Evolutionary conservation across 2,113 vertebrate species (phyloP), one percentile per base, ranked within the genome.

Genomic region (Prochilodus magdalenae): DNA sequence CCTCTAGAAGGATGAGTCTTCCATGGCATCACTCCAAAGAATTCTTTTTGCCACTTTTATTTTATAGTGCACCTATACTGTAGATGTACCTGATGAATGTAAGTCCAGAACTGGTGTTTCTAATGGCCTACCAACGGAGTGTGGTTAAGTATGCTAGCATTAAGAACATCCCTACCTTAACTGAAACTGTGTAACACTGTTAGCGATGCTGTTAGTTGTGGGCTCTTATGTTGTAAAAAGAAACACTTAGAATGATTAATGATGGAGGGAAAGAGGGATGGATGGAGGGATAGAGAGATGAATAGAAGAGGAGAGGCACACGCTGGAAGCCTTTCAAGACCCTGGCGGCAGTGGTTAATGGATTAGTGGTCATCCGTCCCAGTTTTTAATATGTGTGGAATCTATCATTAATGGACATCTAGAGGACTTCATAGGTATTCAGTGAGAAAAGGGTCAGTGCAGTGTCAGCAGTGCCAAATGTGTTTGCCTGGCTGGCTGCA

Each of bases 331-430:
- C 65, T 85, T 89, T 90, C 89, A 88, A 60, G 66, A 83, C 82
- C 77, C 83, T 72, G 55, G 36, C 77, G 55, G 83, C 86, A 69
- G 74, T 91, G 79, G 87, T 85, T 91, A 90, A 90, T 83, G 72
- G 87, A 91, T 92, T 84, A 85, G 88, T 73, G 63, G 79, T 83
- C 78, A 82, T 86, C 74, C 15, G 73, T 75, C 81, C 82, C 82
- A 81, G 79, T 88, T 91, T 90, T 89, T 87, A 90, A 89, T 90
- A 87, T 65, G 66, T 89, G 89, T 88, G 70, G 83, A 87, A 89
- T 89, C 85, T 83, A 84, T 90, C 89, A 86, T 89, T 90, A 89
- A 91, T 91, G 88, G 89, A 91, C 88, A 88, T 90, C 82, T 81
- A 86, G 84, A 87, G 86, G 88, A 88, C 88, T 90, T 89, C 83